Evolutionary conservation across 1,140 invertebrate species (phyloP), one percentile per base, ranked within the genome.

Genomic region (Samia ricini): DNA sequence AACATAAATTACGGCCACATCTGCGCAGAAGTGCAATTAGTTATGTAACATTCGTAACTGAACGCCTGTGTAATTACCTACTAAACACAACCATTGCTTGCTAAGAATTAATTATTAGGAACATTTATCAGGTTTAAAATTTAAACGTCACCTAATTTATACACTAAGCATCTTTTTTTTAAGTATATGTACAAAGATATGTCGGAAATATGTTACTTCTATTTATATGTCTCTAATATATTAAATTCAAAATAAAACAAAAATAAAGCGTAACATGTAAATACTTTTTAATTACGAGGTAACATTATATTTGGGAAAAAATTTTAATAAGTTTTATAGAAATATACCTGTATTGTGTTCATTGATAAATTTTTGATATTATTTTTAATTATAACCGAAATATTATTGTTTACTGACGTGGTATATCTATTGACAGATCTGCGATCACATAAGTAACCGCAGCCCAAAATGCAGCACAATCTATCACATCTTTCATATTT

Each of bases 391-490:
- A 29, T 8, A 29, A 29, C 26, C 10, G 0, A 8, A 29, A 10
- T 29, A 29, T 8, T 29, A 5, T 33, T 7, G 59, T 36, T 63
- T 63, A 72, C 23, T 76, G 60, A 65, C 84, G 79, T 15, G 94
- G 94, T 52, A 96, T 85, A 81, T 94, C 92, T 18, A 92, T 63
- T 26, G 91, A 92, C 56, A 96, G 73, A 83, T 96, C 93, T 20
- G 95, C 95, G 15, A 95, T 86, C 15, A 95, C 91, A 74, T 93
- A 96, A 23, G 95, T 89, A 4, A 94, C 89, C 8, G 93, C 91
- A 8, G 95, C 93, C 92, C 94, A 96, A 55, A 96, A 80, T 0
- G 95, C 95, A 12, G 94, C 92, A 71, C 93, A 93, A 58, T 91
- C 83, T 64, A 96, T 93, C 59, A 97, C 85, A 22, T 87, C 83